Conservation (phyloP, 2,888 invertebrate genomes). For the Scaptomyza polygonia region DNA sequence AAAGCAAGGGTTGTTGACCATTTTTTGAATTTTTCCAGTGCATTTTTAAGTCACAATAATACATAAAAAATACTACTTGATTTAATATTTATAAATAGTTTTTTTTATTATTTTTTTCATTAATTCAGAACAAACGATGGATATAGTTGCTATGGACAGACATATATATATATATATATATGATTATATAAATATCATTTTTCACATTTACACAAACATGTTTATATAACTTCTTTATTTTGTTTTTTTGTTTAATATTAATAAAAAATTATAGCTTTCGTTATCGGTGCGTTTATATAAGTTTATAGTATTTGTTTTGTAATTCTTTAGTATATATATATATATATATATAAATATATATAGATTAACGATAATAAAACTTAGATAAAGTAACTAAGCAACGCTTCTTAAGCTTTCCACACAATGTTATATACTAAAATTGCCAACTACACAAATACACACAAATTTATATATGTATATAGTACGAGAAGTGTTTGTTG, state of each 20-base stretch:
- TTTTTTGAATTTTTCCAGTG: too few species aligned
- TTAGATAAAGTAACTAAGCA: slow-evolving; percentile 39
- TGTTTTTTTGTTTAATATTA: not conserved
- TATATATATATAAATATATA: slow-evolving; percentile 5
- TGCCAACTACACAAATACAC: slow-evolving; percentile 8
- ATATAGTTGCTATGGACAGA: slow-evolving; percentile 24
- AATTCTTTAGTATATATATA: not conserved
- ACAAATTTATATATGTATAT: not conserved
- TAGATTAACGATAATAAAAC: slow-evolving; percentile 47
- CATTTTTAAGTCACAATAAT: too few species aligned
- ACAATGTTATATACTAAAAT: slow-evolving; percentile 8
- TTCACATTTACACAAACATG: not conserved
- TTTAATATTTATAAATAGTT: slow-evolving; percentile 45
- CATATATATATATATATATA: not conserved
- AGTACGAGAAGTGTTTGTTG: not conserved
- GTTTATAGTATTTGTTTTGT: not conserved
- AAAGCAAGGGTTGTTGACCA: too few species aligned
- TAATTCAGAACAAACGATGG: slow-evolving; percentile 64
- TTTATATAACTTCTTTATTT: not conserved
- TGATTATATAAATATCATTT: not conserved
- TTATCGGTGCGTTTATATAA: slow-evolving; percentile 14
- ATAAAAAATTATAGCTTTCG: slow-evolving; percentile 16
- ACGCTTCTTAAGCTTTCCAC: slow-evolving; percentile 42
- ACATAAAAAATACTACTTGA: not conserved
- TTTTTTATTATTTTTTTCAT: slow-evolving; percentile 62